Evolutionary conservation across 2,888 invertebrate genomes (phyloP).

Genomic region (Coleophora flavipennella): DNA sequence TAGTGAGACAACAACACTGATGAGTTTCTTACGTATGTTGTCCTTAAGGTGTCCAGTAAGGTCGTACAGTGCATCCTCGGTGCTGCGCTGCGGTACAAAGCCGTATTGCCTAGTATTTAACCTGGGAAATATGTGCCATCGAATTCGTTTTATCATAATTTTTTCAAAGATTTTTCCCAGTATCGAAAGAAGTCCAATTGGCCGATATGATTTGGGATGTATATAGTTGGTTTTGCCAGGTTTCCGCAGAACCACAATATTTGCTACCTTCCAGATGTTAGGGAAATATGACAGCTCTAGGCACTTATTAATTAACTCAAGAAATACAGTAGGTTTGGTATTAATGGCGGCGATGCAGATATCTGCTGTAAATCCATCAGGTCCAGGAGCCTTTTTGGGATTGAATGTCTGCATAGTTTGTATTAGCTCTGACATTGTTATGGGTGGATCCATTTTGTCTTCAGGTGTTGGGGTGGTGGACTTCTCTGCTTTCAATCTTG

Average conservation of each 20-base stretch:
- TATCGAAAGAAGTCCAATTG: constrained; percentile 11
- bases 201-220: constrained; percentile 5
- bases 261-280: constrained; percentile 6
- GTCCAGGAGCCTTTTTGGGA: constrained; percentile 16
- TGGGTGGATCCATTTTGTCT: constrained; percentile 8
- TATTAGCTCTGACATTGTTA: constrained; percentile 5
- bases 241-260: constrained; percentile 2
- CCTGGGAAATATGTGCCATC: constrained; percentile 2
- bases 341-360: constrained; percentile 14
- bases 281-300: constrained; percentile 4
- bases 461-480: neutral
- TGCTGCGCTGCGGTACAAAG: constrained; percentile 10
- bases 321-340: neutral
- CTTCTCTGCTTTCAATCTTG: neutral
- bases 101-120: constrained; percentile 9
- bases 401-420: constrained; percentile 1
- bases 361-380: constrained; percentile 15
- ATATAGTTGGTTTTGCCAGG: constrained; percentile 4
- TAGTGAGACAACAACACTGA: constrained; percentile 6
- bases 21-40: neutral
- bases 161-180: constrained; percentile 11
- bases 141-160: constrained; percentile 5
- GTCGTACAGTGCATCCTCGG: constrained; percentile 2
- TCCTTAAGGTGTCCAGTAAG: constrained; percentile 1
- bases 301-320: constrained; percentile 4